A percentile compares a stretch with the other conserved stretches of the same genome.
Evolutionary conservation across 2,113 vertebrate genomes (phyloP).

Genomic region (Leuciscus idus): DNA sequence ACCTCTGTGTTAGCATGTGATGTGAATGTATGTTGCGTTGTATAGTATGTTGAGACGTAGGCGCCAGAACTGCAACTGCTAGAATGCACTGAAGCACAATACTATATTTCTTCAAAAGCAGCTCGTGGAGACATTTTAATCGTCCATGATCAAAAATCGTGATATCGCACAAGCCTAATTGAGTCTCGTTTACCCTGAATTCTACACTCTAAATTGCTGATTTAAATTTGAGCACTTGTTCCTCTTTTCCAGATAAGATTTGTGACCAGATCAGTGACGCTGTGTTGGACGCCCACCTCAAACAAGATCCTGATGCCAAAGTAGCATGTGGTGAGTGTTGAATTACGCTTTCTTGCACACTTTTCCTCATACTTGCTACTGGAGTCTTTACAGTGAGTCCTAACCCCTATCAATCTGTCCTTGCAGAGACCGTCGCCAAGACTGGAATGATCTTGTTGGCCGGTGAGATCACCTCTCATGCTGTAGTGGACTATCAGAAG

Average conservation of each 20-base stretch:
- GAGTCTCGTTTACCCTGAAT: not conserved
- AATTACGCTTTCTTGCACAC: not conserved
- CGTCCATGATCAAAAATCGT: too few relatives aligned
- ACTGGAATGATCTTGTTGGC: slow-evolving; percentile 96
- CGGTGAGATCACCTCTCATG: slow-evolving; percentile 91
- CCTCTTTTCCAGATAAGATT: slow-evolving; percentile 71
- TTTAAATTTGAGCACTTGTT: not conserved
- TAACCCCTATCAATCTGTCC: not conserved
- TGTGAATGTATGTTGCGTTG: too few relatives aligned
- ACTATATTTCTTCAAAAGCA: too few relatives aligned
- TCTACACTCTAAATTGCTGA: not conserved
- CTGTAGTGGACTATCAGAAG: slow-evolving; percentile 90
- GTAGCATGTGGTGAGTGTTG: slow-evolving; percentile 76
- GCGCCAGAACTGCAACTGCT: too few relatives aligned
- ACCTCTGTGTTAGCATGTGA: too few relatives aligned
- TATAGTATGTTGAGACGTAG: too few relatives aligned
- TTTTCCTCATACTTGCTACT: not conserved
- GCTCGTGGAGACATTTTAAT: too few relatives aligned
- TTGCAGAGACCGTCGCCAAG: slow-evolving; percentile 93
- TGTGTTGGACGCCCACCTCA: slow-evolving; percentile 76
- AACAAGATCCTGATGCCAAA: slow-evolving; percentile 77
- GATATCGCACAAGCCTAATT: too few relatives aligned
- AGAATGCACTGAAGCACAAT: too few relatives aligned
- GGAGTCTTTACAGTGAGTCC: not conserved
- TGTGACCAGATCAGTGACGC: slow-evolving; percentile 81